Evolutionary conservation across 53 echinoderm and acorn worm genomes (phyloP).

Genomic region (Holothuria leucospilota): DNA sequence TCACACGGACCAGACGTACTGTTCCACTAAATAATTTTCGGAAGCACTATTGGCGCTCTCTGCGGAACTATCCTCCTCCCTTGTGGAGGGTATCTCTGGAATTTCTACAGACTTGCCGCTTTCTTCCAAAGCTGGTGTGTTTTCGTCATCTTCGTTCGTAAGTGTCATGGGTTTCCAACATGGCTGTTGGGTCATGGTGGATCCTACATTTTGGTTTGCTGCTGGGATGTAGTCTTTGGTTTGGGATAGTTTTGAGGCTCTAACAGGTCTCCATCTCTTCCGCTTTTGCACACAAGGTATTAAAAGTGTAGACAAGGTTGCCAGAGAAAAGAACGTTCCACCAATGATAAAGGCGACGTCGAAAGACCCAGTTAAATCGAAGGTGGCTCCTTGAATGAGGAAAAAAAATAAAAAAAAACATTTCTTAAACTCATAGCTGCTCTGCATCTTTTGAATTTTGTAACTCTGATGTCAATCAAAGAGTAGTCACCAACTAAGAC

Average conservation of each 20-base stretch:
- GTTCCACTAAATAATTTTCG: conserved; percentile 5
- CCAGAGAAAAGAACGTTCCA: conserved; percentile 73
- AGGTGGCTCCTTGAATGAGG: conserved; percentile 67
- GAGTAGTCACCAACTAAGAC: no score
- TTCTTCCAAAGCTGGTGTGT: background rate
- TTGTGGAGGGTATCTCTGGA: background rate
- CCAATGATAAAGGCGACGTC: conserved; percentile 94
- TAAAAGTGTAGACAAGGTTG: conserved; percentile 62
- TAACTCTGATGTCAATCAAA: no score
- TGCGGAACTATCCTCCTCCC: conserved; percentile 12
- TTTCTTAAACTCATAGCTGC: no score
- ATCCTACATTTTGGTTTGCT: background rate
- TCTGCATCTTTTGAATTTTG: no score
- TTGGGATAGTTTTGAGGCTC: conserved; percentile 38
- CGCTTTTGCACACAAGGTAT: conserved; percentile 78
- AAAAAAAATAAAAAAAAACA: background rate
- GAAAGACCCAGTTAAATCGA: conserved; percentile 79
- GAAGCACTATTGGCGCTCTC: conserved; percentile 4
- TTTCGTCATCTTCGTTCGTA: background rate
- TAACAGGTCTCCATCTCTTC: conserved; percentile 76
- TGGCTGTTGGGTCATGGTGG: background rate
- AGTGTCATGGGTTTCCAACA: conserved; percentile 31
- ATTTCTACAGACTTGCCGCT: no score
- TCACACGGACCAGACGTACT: conserved; percentile 43
- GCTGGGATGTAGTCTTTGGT: background rate